Evolutionary conservation across 2,797 vertebrate species (phyloP).

Genomic region (Sebastiscus tertius): DNA sequence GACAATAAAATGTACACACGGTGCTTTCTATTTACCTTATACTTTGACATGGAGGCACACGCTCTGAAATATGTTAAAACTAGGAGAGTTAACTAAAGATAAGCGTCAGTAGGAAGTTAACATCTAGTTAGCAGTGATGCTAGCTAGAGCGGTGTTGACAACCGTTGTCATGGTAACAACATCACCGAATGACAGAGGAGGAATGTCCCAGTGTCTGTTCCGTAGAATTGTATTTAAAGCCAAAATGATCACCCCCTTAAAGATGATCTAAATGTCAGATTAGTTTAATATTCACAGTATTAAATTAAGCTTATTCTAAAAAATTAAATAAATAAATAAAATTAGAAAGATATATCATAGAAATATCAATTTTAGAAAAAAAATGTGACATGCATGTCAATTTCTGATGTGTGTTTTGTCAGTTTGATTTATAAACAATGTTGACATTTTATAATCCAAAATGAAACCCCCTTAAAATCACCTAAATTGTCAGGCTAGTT

Average conservation of each 20-base stretch:
- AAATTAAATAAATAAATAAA: too few relatives aligned
- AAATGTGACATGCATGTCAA: too few relatives aligned
- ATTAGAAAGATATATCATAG: background rate
- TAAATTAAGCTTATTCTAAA: too few relatives aligned
- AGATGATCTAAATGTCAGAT: too few relatives aligned
- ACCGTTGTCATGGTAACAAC: slow-evolving; percentile 51
- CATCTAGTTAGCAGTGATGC: background rate
- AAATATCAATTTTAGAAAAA: background rate
- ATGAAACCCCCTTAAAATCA: too few relatives aligned
- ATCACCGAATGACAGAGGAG: background rate
- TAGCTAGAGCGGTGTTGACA: background rate
- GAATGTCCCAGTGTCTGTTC: slow-evolving; percentile 14
- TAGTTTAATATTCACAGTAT: too few relatives aligned
- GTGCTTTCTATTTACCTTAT: slow-evolving; percentile 52
- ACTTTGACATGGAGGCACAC: slow-evolving; percentile 68
- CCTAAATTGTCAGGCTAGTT: too few relatives aligned
- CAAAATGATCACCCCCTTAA: too few relatives aligned
- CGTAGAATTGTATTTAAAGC: slow-evolving; percentile 3
- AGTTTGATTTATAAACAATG: background rate
- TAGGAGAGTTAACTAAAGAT: background rate
- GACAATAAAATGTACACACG: background rate
- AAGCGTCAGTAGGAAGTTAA: background rate
- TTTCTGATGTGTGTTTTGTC: too few relatives aligned
- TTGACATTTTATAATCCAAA: background rate
- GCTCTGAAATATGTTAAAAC: background rate